phyloP scores from a whole-genome alignment of 1,140 invertebrate species.

The Diuraphis noxia region DNA sequence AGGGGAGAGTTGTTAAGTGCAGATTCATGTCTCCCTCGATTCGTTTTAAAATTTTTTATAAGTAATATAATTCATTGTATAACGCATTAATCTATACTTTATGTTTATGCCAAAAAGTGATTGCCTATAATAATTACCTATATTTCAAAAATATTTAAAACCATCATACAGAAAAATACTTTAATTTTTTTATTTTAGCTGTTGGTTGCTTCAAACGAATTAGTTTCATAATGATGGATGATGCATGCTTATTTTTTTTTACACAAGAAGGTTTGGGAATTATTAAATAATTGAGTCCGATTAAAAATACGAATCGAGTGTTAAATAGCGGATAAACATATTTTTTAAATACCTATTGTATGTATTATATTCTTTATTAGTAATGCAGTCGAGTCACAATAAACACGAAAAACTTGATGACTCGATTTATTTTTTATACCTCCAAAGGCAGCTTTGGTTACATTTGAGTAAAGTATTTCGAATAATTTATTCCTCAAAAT shows the following conservation, averaged over 20 bases:
- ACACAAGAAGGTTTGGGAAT: too few species aligned
- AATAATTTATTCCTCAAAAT: too few species aligned
- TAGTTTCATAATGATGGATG: not conserved
- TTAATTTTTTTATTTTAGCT: not conserved
- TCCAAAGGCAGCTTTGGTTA: too few species aligned
- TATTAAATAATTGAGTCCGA: too few species aligned
- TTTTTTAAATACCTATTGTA: too few species aligned
- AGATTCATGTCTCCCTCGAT: constrained; percentile 9
- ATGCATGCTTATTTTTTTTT: not conserved
- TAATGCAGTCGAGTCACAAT: too few species aligned
- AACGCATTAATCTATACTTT: not conserved
- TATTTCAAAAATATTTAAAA: not conserved
- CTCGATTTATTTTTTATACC: too few species aligned
- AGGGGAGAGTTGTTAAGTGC: constrained; percentile 15
- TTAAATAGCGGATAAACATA: too few species aligned
- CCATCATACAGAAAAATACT: not conserved
- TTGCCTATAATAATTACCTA: not conserved
- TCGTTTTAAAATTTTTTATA: not conserved
- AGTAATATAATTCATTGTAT: not conserved
- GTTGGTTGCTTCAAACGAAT: not conserved
- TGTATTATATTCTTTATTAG: too few species aligned
- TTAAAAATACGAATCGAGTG: too few species aligned
- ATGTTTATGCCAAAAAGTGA: not conserved
- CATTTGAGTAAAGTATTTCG: too few species aligned
- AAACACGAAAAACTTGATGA: too few species aligned